Percentiles rank a stretch among this genome's conserved stretches.
These are phyloP conservation scores for Cyanoramphus novaezelandiae DNA, from an alignment of 2,113 vertebrate species.

Conservation along the genomic window DNA sequence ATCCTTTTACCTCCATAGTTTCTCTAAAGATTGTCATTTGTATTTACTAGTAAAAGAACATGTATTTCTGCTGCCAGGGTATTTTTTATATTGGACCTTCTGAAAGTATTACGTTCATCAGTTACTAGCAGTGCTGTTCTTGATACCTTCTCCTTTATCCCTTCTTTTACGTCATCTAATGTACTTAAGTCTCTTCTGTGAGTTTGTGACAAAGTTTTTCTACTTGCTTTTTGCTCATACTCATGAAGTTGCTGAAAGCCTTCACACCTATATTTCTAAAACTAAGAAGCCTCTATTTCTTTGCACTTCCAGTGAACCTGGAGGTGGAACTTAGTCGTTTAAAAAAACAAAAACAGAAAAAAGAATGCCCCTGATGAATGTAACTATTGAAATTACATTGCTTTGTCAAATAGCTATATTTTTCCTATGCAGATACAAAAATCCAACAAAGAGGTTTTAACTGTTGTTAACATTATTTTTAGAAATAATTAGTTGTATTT, in stretches of 20 bases:
- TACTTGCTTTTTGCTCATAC: not conserved
- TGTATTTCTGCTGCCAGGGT: not conserved
- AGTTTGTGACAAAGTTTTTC: not conserved
- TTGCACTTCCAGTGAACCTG: not conserved
- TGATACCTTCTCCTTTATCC: not conserved
- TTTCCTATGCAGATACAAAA: not conserved
- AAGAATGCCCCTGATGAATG: not conserved
- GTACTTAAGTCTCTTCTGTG: not conserved
- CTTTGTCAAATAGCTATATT: not conserved
- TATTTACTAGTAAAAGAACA: not conserved
- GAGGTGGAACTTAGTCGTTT: not conserved
- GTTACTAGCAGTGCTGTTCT: not conserved
- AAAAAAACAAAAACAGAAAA: not conserved
- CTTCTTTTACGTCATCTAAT: not conserved
- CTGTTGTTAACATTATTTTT: not conserved
- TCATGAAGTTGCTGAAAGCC: not conserved
- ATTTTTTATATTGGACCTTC: not conserved
- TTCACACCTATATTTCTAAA: not conserved
- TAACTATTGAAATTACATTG: not conserved
- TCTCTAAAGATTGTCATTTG: not conserved
- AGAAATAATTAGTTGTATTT: not conserved
- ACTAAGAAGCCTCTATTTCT: not conserved
- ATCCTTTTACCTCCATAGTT: not conserved
- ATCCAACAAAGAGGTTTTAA: not conserved
- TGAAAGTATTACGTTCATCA: not conserved